Evolutionary conservation across 2,797 vertebrate species (phyloP).

Genomic region (Podarcis siculus): DNA sequence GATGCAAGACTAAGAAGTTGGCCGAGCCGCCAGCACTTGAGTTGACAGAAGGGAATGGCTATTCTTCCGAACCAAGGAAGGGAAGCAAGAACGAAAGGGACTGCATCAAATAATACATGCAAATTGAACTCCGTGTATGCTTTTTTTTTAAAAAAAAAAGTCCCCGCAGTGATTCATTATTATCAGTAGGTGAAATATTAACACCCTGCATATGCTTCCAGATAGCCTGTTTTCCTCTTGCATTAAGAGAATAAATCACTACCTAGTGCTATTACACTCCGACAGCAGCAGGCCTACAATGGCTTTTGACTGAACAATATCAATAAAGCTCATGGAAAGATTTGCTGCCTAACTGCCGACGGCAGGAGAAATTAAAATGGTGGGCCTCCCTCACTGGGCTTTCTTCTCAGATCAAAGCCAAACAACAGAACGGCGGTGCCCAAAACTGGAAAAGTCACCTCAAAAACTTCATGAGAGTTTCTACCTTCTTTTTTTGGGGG

Average conservation of each 20-base stretch:
- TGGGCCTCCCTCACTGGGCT: not conserved
- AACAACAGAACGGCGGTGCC: not conserved
- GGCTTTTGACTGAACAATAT: conserved; percentile 26
- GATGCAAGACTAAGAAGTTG: not conserved
- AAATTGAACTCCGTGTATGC: conserved; percentile 2
- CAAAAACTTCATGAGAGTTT: not conserved
- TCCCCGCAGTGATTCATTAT: conserved; percentile 5
- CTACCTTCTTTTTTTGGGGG: not conserved
- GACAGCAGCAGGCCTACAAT: conserved; percentile 12
- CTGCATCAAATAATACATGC: not conserved
- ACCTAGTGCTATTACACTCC: not conserved
- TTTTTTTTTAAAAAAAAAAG: not conserved
- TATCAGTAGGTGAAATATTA: conserved; percentile 9
- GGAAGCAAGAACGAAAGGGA: not conserved
- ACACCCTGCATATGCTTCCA: not conserved
- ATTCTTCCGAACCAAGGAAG: not conserved
- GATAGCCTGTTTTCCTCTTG: not conserved
- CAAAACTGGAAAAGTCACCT: not conserved
- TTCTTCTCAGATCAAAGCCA: not conserved
- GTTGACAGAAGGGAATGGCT: not conserved
- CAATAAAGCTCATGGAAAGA: not conserved
- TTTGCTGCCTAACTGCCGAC: not conserved
- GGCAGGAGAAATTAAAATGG: not conserved
- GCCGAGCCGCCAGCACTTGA: not conserved
- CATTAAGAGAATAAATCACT: conserved; percentile 18